Evolutionary conservation across 2,797 vertebrate species (phyloP), one percentile per base, ranked within the genome.

Genomic region (Sternarchorhynchus goeldii): DNA sequence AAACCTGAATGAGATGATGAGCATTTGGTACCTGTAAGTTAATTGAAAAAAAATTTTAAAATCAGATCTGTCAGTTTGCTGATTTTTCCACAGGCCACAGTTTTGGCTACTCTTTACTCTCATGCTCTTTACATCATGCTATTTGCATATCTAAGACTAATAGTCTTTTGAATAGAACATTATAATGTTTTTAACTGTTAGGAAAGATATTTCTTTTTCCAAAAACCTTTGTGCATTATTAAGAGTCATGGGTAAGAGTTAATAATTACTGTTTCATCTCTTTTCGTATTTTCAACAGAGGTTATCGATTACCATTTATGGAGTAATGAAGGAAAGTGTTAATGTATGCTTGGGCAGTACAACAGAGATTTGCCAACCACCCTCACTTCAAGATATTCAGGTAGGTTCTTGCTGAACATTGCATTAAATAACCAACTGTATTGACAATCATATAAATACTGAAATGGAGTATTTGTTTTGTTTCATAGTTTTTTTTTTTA

Each of bases 1-100:
- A 79, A 76, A 87, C 88, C 83, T 90, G 83, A 85, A 88, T 88
- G 65, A 56, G 73, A 88, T 89, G 77, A 45, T 73, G 79, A 81
- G 50, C 68, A 59, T 90, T 89, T 91, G 79, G 77, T 89, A 89
- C 81, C 88, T 92, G 93, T 94, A 93, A 94, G 94, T 94, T 90
- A 20, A 81, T 70, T 29, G 20, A 68, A 72, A 18, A 60, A 39
- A 39, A 45, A 34, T 59, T 58, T 45, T 17, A 73, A 73, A 36
- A 78, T 6, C 32, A 36, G 14, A 64, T 56, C 0, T 66, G 56
- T 68, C 18, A 8, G 0, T 63, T 59, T 21, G 6, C 18, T 39
- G 45, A 50, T 50, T 50, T 50, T 50, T 50, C 45, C 12, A 50
- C 45, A 50, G 45, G 45, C 10, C 45, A 50, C 45, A 50, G 12